Evolutionary conservation across 2,888 invertebrate genomes (phyloP), one percentile per base, ranked within the genome.

Genomic region (Conomelus anceps): DNA sequence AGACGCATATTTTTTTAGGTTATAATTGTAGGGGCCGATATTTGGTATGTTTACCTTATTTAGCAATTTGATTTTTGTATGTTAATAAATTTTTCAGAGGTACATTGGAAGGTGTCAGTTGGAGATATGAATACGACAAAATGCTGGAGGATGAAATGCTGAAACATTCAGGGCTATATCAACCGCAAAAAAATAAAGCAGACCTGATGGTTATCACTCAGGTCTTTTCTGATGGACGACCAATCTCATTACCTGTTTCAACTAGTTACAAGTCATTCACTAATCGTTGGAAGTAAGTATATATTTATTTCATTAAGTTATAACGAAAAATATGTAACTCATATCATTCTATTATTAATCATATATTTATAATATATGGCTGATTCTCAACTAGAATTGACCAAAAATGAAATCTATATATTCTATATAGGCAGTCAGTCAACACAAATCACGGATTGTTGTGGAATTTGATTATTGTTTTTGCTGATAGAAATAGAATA

Each of bases 181-280:
- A 97, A 91, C 63, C 63, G 6, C 96, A 97, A 90, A 96, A 96
- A 7, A 91, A 91, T 34, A 97, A 96, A 93, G 97, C 98, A 0
- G 98, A 99, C 92, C 94, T 99, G 91, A 96, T 97, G 93, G 98
- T 99, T 13, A 96, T 97, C 0, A 96, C 98, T 92, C 97, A 98
- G 94, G 95, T 98, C 17, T 96, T 95, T 93, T 96, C 97, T 91
- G 96, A 97, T 92, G 97, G 97, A 88, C 95, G 96, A 89, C 96
- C 97, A 0, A 94, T 99, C 1, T 97, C 98, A 22, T 93, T 98
- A 91, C 98, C 98, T 0, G 96, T 98, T 20, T 96, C 96, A 84
- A 98, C 98, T 0, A 96, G 98, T 0, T 98, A 98, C 92, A 99
- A 99, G 93, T 95, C 98, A 0, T 99, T 99, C 92, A 96, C 96